Conservation (phyloP, 2,888 invertebrate species). For the Conchocele bisecta region DNA sequence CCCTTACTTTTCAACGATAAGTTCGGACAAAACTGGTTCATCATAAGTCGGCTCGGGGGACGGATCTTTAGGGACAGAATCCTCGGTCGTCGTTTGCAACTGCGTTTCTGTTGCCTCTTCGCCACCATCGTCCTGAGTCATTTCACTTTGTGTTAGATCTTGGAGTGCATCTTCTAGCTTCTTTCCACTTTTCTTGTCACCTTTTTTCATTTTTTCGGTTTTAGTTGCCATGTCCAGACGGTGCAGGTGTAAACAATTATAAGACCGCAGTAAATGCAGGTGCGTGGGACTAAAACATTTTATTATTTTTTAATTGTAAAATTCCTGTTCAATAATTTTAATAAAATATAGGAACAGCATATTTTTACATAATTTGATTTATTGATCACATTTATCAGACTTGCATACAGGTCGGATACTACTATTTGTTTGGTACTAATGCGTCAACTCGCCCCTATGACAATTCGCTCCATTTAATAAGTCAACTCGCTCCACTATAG, state of each 20-base stretch:
- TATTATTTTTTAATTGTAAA: conserved; percentile 3
- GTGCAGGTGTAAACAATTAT: conserved; percentile 63
- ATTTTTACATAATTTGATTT: too few relatives aligned
- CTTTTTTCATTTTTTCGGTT: conserved; percentile 69
- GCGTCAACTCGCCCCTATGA: too few relatives aligned
- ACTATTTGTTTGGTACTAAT: too few relatives aligned
- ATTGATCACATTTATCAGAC: too few relatives aligned
- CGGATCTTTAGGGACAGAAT: conserved; percentile 64
- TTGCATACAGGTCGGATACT: too few relatives aligned
- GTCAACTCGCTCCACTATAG: too few relatives aligned
- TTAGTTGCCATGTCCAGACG: conserved; percentile 73
- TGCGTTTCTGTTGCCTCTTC: conserved; percentile 51
- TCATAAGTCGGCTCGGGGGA: conserved; percentile 79
- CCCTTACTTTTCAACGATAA: conserved; percentile 79
- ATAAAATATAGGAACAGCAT: too few relatives aligned
- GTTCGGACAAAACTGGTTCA: conserved; percentile 78
- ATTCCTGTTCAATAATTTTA: too few relatives aligned
- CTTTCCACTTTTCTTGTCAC: conserved; percentile 72
- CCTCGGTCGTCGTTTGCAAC: conserved; percentile 32
- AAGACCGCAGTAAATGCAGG: conserved; percentile 57
- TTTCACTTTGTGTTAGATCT: conserved; percentile 66
- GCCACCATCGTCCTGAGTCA: conserved; percentile 58
- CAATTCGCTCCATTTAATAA: too few relatives aligned
- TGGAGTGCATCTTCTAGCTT: conserved; percentile 71
- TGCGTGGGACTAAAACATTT: too few relatives aligned